Conservation (phyloP, 2,113 vertebrate species). For the Brachypteracias leptosomus region DNA sequence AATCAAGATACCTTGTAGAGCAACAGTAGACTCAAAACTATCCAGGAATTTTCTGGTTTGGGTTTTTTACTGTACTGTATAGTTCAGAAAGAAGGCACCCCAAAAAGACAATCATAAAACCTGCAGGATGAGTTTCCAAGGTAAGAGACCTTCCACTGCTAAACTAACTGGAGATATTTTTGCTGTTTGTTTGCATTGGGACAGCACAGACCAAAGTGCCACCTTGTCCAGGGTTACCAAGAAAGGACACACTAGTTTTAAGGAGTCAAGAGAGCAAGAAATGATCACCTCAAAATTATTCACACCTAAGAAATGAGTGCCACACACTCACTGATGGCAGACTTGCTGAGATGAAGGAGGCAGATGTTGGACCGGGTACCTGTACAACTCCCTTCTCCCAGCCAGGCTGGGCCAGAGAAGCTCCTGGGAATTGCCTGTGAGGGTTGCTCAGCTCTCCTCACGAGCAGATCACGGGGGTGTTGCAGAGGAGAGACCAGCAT, state of each 20-base stretch:
- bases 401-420: background rate
- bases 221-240: background rate
- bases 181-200: background rate
- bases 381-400: background rate
- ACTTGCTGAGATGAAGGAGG: background rate
- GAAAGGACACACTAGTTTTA: background rate
- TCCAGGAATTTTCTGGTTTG: background rate
- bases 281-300: background rate
- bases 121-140: background rate
- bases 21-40: background rate
- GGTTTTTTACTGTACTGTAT: background rate
- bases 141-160: background rate
- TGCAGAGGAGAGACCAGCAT: background rate
- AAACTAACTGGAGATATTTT: background rate
- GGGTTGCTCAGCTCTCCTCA: background rate
- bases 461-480: accelerated
- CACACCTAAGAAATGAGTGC: background rate
- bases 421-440: background rate
- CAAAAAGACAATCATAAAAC: background rate
- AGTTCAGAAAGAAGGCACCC: background rate
- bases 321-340: background rate
- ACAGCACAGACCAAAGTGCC: background rate
- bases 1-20: background rate
- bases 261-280: background rate
- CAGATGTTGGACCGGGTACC: background rate